Conservation (phyloP, 2,113 vertebrate genomes). For the Osmerus eperlanus region DNA sequence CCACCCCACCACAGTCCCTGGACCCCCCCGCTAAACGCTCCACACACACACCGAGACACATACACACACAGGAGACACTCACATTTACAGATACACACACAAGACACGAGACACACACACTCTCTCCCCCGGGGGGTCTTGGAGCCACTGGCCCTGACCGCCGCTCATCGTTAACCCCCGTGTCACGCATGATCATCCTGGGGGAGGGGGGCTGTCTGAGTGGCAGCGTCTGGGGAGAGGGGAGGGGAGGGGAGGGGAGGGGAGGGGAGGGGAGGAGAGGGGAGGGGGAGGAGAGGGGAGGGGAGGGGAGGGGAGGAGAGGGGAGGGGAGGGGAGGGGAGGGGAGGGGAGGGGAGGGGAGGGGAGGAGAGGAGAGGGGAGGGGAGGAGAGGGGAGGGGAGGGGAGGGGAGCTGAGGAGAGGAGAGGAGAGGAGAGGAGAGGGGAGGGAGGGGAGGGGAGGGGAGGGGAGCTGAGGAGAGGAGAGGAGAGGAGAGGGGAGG, state of each 20-base stretch:
- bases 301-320: background rate
- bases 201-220: slow-evolving; percentile 45
- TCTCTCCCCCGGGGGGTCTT: background rate
- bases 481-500: too few relatives aligned
- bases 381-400: too few relatives aligned
- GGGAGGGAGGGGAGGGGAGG: too few relatives aligned
- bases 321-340: background rate
- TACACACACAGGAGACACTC: too few relatives aligned
- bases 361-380: slow-evolving; percentile 48
- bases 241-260: background rate
- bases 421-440: too few relatives aligned
- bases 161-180: slow-evolving; percentile 56
- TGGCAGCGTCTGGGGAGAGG: slow-evolving; percentile 48
- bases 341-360: slow-evolving; percentile 7
- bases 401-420: too few relatives aligned
- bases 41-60: too few relatives aligned
- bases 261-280: slow-evolving; percentile 8
- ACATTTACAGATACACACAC: too few relatives aligned
- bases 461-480: too few relatives aligned
- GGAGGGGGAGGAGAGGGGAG: background rate
- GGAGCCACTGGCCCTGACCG: slow-evolving; percentile 30
- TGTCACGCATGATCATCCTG: slow-evolving; percentile 68
- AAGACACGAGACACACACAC: background rate
- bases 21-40: slow-evolving; percentile 15
- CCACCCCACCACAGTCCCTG: slow-evolving; percentile 40